Conservation (phyloP, 2,113 vertebrate species). For the Macroglossus sobrinus region DNA sequence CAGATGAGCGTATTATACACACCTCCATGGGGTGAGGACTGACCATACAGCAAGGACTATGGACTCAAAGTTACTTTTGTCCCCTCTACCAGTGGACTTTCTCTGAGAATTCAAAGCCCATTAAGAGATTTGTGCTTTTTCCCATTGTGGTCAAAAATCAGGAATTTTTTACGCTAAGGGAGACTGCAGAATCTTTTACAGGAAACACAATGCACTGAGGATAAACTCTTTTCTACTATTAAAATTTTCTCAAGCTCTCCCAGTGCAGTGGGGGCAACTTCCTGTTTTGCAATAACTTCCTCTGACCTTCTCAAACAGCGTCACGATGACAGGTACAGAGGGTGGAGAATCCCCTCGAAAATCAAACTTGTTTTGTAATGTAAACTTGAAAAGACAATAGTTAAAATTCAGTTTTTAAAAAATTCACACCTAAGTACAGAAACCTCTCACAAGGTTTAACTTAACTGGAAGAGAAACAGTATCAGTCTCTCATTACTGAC, state of each 20-base stretch:
- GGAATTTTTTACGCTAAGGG: not conserved
- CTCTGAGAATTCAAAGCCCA: conserved; percentile 3
- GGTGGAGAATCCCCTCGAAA: not conserved
- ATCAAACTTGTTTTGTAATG: not conserved
- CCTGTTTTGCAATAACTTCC: not conserved
- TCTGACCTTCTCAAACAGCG: not conserved
- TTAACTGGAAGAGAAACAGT: not conserved
- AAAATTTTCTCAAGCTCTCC: not conserved
- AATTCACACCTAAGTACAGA: not conserved
- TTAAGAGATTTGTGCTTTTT: not conserved
- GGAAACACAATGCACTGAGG: not conserved
- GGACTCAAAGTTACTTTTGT: not conserved
- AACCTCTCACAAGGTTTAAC: not conserved
- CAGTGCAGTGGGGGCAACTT: not conserved
- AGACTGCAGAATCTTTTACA: not conserved
- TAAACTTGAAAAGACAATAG: conserved; percentile 45
- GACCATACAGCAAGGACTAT: not conserved
- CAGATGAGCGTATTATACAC: not conserved
- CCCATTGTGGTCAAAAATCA: not conserved
- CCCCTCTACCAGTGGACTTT: not conserved
- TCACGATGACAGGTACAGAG: not conserved
- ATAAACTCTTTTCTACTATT: not conserved
- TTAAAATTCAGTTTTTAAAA: not conserved
- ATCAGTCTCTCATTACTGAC: not conserved
- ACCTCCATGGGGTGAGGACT: fast-evolving